These are phyloP conservation scores for Coptodon bakossiorum DNA, from an alignment of 2,113 vertebrate genomes.

Conservation along the genomic window DNA sequence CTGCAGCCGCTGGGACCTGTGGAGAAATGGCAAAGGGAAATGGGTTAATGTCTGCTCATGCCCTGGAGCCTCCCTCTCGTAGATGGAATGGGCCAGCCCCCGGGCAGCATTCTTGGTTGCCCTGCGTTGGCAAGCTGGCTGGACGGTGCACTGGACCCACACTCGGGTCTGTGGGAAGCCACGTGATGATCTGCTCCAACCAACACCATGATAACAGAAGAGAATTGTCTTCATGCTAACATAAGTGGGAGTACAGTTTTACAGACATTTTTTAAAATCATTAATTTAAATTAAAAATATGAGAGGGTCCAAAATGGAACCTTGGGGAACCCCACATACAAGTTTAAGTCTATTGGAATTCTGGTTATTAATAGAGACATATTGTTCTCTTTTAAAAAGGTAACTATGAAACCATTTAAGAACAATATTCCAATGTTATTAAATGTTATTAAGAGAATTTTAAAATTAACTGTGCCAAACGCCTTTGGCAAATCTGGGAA, in stretches of 20 bases:
- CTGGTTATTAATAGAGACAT: neutral
- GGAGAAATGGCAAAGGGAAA: too few species aligned
- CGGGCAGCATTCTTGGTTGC: too few species aligned
- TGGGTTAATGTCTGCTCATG: too few species aligned
- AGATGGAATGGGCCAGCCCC: too few species aligned
- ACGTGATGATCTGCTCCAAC: neutral
- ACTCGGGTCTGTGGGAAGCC: neutral
- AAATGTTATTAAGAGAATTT: neutral
- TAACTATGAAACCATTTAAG: neutral
- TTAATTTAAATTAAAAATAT: neutral
- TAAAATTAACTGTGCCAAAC: neutral
- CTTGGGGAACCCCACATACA: neutral
- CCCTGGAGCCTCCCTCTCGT: too few species aligned
- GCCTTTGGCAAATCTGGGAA: neutral
- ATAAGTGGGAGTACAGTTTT: neutral
- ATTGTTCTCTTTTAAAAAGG: neutral
- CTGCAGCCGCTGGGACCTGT: too few species aligned
- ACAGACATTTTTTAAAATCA: neutral
- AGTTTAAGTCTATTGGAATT: neutral
- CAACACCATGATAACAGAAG: neutral
- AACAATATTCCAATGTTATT: neutral
- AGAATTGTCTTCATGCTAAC: neutral
- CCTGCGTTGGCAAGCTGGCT: neutral
- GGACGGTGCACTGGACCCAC: neutral
- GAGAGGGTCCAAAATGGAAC: neutral